phyloP scores from a whole-genome alignment of 2,797 vertebrate genomes.

The Crax fasciolata region DNA sequence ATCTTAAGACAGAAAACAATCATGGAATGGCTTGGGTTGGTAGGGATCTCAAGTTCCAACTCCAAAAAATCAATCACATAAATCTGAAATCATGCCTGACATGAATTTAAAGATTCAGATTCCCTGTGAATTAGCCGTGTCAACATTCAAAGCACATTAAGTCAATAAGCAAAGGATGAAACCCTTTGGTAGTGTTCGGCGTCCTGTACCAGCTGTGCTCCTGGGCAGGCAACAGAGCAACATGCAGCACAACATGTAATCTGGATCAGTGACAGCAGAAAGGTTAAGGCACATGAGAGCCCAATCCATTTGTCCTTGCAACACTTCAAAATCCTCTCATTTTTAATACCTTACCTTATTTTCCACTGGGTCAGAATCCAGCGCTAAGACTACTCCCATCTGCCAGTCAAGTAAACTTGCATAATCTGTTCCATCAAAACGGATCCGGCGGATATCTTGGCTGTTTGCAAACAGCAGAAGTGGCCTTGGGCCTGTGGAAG shows the following conservation, averaged over 20 bases:
- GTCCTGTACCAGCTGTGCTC: not conserved
- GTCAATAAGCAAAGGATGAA: not conserved
- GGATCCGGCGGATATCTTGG: slow-evolving; percentile 86
- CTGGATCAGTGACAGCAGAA: slow-evolving; percentile 44
- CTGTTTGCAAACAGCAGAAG: slow-evolving; percentile 91
- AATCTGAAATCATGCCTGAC: not conserved
- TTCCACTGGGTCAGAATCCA: slow-evolving; percentile 93
- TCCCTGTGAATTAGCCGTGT: not conserved
- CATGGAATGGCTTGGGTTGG: too few relatives aligned
- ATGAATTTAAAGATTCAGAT: not conserved
- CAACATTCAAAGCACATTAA: not conserved
- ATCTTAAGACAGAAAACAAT: not conserved
- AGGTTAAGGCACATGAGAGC: slow-evolving; percentile 40
- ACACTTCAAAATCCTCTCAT: slow-evolving; percentile 66
- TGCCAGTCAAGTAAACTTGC: slow-evolving; percentile 86
- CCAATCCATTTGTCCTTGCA: slow-evolving; percentile 68
- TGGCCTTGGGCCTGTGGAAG: slow-evolving; percentile 85
- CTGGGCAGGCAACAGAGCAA: not conserved
- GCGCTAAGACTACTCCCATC: slow-evolving; percentile 88
- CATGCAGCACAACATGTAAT: accelerated
- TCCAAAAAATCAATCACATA: not conserved
- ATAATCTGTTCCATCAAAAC: slow-evolving; percentile 87
- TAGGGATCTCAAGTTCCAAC: too few relatives aligned
- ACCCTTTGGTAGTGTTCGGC: not conserved
- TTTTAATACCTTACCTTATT: slow-evolving; percentile 85